Percentiles rank a stretch among this genome's conserved stretches.
These are phyloP conservation scores for Protomyctophum bolini DNA, from an alignment of 2,113 vertebrate genomes.

Conservation along the genomic window DNA sequence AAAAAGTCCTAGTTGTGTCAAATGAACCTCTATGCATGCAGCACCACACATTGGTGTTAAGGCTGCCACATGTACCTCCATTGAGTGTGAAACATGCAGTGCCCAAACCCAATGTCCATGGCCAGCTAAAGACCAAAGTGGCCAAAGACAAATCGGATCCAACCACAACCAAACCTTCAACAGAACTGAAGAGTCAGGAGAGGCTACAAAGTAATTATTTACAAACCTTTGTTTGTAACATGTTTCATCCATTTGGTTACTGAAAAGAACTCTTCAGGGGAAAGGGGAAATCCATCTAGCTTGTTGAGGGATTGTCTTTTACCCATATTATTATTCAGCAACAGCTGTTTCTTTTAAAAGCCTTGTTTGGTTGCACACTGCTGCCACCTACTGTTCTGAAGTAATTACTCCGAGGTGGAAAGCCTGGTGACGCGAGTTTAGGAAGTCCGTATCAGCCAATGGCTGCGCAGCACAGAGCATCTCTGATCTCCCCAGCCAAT, in stretches of 20 bases:
- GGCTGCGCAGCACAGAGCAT: neutral
- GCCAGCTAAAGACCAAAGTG: slow-evolving; percentile 22
- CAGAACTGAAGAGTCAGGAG: slow-evolving; percentile 59
- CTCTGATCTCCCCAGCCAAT: slow-evolving; percentile 64
- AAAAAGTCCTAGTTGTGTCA: slow-evolving; percentile 77
- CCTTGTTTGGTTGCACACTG: slow-evolving; percentile 19
- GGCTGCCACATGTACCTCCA: neutral
- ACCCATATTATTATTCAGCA: neutral
- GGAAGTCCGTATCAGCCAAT: slow-evolving; percentile 60
- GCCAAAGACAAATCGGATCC: slow-evolving; percentile 55
- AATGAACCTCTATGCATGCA: slow-evolving; percentile 83
- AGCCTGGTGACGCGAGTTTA: slow-evolving; percentile 21
- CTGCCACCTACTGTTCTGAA: slow-evolving; percentile 32
- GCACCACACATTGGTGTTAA: slow-evolving; percentile 58
- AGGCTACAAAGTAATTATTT: slow-evolving; percentile 63
- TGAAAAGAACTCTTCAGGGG: slow-evolving; percentile 12
- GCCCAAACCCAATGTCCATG: slow-evolving; percentile 35
- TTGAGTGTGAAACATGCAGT: slow-evolving; percentile 56
- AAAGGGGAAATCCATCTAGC: slow-evolving; percentile 30
- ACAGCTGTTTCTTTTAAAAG: neutral
- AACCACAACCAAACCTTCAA: slow-evolving; percentile 31
- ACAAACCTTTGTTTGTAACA: neutral
- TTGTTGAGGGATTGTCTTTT: neutral
- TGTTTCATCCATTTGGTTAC: neutral
- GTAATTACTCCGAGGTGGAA: neutral